Conservation (phyloP, 2,113 vertebrate species). For the Phalacrocorax aristotelis region DNA sequence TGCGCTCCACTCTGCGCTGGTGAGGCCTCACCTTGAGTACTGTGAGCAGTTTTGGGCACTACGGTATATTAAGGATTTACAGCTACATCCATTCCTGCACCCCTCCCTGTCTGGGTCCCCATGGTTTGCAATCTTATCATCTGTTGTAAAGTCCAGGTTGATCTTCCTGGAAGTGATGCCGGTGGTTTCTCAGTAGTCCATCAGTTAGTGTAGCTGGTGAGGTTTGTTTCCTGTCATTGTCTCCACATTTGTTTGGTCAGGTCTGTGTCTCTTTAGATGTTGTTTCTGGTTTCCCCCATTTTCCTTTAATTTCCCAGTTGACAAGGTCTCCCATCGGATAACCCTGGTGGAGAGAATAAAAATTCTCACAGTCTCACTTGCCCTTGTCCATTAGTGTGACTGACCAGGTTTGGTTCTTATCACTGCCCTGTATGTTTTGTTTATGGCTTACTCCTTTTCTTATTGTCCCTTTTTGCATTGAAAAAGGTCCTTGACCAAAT, state of each 20-base stretch:
- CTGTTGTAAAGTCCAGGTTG: neutral
- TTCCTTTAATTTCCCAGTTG: neutral
- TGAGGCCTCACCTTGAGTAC: no score
- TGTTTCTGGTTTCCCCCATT: neutral
- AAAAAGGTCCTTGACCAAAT: neutral
- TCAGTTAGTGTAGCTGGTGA: neutral
- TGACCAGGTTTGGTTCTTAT: neutral
- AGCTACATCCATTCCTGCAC: neutral
- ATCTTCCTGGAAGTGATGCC: neutral
- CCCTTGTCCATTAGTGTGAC: neutral
- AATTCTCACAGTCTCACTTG: neutral
- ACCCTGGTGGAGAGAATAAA: neutral
- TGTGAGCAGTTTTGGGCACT: no score
- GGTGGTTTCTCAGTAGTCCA: neutral
- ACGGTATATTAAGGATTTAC: neutral
- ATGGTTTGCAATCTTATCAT: neutral
- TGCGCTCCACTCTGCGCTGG: no score
- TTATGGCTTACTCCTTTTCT: neutral
- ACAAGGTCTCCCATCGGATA: neutral
- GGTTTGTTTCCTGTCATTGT: neutral
- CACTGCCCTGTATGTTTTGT: neutral
- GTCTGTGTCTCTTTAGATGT: neutral
- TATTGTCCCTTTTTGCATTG: neutral
- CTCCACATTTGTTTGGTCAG: neutral
- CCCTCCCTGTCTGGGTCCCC: neutral